Percentiles rank a stretch among this genome's conserved stretches.
Conservation (phyloP, 2,797 vertebrate genomes). For the Gobio occitaniae region DNA sequence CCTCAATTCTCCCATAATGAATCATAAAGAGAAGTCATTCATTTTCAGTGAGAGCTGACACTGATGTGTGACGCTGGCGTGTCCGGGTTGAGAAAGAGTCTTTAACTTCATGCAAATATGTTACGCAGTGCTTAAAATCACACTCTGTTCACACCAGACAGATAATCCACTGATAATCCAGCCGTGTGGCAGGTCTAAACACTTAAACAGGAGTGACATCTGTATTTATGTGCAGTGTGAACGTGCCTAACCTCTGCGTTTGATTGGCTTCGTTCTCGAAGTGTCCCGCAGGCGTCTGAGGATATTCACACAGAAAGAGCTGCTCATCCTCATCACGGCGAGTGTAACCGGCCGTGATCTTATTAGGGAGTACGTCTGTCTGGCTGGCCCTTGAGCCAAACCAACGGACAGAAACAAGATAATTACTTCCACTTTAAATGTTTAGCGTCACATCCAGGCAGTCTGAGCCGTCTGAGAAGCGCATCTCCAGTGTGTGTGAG, state of each 20-base stretch:
- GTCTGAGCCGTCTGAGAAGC: constrained; percentile 11
- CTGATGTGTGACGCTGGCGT: neutral
- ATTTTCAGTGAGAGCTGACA: neutral
- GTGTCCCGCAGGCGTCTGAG: constrained; percentile 22
- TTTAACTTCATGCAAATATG: neutral
- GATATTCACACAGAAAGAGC: constrained; percentile 30
- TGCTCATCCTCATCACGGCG: constrained; percentile 43
- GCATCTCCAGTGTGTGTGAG: constrained; percentile 39
- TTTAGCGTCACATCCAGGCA: constrained; percentile 50
- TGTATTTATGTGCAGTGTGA: neutral
- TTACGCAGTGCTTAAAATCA: neutral
- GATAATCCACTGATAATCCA: neutral
- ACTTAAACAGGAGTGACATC: neutral
- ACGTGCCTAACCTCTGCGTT: neutral
- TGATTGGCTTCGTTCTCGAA: too few relatives aligned
- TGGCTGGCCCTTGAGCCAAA: constrained; percentile 42
- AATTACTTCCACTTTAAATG: constrained; percentile 57
- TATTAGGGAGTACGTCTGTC: constrained; percentile 51
- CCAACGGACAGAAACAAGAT: constrained; percentile 48
- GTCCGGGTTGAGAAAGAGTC: neutral
- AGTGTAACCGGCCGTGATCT: constrained; percentile 49
- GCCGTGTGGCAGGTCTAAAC: too few relatives aligned
- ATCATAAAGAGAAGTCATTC: too few relatives aligned
- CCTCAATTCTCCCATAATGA: too few relatives aligned
- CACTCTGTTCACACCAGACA: neutral